Evolutionary conservation across 2,888 invertebrate genomes (phyloP).

Genomic region (Ophion ventricosus): DNA sequence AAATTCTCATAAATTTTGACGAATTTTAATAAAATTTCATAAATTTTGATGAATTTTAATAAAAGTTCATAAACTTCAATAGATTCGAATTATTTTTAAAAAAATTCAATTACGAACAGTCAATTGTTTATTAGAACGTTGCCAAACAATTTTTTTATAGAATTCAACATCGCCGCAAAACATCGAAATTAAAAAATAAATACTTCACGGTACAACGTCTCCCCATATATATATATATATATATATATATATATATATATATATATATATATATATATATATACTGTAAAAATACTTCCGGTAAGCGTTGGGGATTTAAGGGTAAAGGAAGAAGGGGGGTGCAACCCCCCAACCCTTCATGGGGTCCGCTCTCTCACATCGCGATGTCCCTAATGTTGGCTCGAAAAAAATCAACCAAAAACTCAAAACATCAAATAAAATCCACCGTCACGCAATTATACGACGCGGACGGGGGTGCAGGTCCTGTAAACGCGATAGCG

Average conservation of each 20-base stretch:
- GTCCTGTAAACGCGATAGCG: not conserved
- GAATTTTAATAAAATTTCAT: not conserved
- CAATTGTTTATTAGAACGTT: not conserved
- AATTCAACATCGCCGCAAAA: not conserved
- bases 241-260: too few species aligned
- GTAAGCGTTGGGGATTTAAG: not conserved
- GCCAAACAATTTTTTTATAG: not conserved
- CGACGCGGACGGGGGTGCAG: not conserved
- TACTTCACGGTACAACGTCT: constrained; percentile 5
- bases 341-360: constrained; percentile 6
- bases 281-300: constrained; percentile 21
- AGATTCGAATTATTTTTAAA: too few species aligned
- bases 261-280: not conserved
- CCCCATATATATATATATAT: too few species aligned
- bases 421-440: not conserved
- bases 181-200: not conserved
- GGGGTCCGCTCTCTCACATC: not conserved
- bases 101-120: too few species aligned
- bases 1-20: not conserved
- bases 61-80: too few species aligned
- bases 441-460: constrained; percentile 26
- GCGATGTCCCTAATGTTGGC: not conserved
- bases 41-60: not conserved
- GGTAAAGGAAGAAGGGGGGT: not conserved
- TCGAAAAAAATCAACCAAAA: not conserved